phyloP scores from a whole-genome alignment of 1,140 invertebrate species.

The Andricus grossulariae region DNA sequence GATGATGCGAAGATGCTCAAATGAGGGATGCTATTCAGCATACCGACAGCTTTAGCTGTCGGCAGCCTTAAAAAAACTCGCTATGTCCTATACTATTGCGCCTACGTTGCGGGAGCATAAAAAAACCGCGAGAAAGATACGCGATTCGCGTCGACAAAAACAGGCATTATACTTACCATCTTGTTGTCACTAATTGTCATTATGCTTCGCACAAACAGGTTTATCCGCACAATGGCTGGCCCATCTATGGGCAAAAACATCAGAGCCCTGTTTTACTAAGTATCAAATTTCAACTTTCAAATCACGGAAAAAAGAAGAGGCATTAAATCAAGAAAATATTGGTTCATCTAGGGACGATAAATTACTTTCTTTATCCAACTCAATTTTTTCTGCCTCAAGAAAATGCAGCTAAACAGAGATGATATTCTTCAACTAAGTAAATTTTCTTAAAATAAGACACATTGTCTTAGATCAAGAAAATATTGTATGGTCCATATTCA shows the following conservation, averaged over 20 bases:
- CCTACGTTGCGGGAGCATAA: conserved; percentile 56
- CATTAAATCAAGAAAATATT: too few relatives aligned
- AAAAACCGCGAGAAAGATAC: conserved; percentile 60
- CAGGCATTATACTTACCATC: conserved; percentile 88
- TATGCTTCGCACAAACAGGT: conserved; percentile 97
- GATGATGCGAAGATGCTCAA: conserved; percentile 51
- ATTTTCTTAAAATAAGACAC: too few relatives aligned
- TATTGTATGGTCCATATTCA: too few relatives aligned
- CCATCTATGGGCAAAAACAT: conserved; percentile 86
- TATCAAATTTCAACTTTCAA: conserved; percentile 54
- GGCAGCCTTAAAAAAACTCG: conserved; percentile 41
- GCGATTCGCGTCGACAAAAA: conserved; percentile 53
- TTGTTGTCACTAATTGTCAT: conserved; percentile 98
- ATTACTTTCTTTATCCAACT: too few relatives aligned
- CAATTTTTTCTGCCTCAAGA: too few relatives aligned
- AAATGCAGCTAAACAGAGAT: too few relatives aligned
- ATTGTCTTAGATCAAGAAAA: too few relatives aligned
- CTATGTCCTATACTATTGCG: conserved; percentile 55
- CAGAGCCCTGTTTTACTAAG: conserved; percentile 72
- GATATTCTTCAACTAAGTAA: too few relatives aligned
- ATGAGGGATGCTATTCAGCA: conserved; percentile 40
- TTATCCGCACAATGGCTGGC: conserved; percentile 94
- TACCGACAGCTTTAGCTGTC: conserved; percentile 34
- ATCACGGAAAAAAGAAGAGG: too few relatives aligned
- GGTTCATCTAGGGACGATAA: too few relatives aligned